Evolutionary conservation across 1,140 invertebrate species (phyloP), one percentile per base, ranked within the genome.

Genomic region (Drosophila orena): DNA sequence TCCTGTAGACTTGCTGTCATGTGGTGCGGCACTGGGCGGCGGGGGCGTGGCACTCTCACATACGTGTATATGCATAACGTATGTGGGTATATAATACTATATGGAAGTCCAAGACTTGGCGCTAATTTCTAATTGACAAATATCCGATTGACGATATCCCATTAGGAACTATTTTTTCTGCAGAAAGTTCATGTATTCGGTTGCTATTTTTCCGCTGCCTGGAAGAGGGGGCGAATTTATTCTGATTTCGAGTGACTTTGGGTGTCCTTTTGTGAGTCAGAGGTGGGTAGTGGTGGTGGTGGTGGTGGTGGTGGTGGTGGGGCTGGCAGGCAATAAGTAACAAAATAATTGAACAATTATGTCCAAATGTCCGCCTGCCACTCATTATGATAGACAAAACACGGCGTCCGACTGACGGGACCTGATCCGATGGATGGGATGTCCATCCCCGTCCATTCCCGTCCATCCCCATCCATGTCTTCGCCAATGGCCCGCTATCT

Each of bases 291-390:
- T n/a, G 38, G 30, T n/a, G 22, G 35, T 60, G 56, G 42, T 15
- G 43, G 37, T 17, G 17, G 46, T n/a, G 38, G 30, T n/a, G 22
- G 35, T 60, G 56, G 43, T 17, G 35, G 44, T 66, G 64, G 64
- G 17, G 17, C 17, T 17, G 17, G 24, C 56, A 40, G 66, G 59
- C 85, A 65, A 85, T 90, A 77, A 89, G 84, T 89, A 91, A 91
- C 83, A 80, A 77, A 91, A 90, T 91, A 91, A 91, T 91, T 91
- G 90, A 91, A 91, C 90, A 91, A 91, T 91, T 88, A 91, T 91
- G 90, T 91, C 79, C 90, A 91, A 91, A 86, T 91, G 90, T 88
- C 85, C 68, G 79, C 53, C 79, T 91, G 90, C 85, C 90, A 91
- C 77, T 91, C 90, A 90, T 91, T 91, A 91, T 91, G 85, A 90